Evolutionary conservation across 2,888 invertebrate species (phyloP), one percentile per base, ranked within the genome.

Genomic region (Apocheima hispidaria): DNA sequence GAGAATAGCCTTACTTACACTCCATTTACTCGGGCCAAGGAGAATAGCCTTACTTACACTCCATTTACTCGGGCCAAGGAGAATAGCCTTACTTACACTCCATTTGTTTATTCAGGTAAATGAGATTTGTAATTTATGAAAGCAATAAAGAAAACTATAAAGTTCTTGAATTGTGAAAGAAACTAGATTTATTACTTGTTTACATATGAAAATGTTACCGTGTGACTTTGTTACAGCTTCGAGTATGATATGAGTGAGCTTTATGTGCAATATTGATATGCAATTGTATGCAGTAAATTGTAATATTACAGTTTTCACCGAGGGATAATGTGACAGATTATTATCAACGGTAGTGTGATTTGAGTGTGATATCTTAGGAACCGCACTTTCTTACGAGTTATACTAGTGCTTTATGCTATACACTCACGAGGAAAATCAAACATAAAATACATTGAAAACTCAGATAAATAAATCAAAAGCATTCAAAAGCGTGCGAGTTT

Each of bases 41-140:
- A 67, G 63, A 60, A 65, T 57, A 51, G 64, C 59, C 56, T 21
- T 44, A 59, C 59, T 66, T 59, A 66, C 65, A 67, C 65, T 53
- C 60, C 60, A 61, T 51, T 4, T 26, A 60, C 50, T 60, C 54
- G 35, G 46, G 55, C 28, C 35, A 49, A 20, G 44, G 38, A 41
- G 64, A 66, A 65, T 57, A 51, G 64, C 59, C 56, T 21, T 44
- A 59, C 59, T 66, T 59, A 66, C 65, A 67, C 65, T 53, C 60
- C 60, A 61, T 67, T 69, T 62, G 58, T 60, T 63, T 67, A 62
- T 53, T 62, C 63, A 67, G 67, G 65, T 65, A 63, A 66, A 69
- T 65, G 65, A 67, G 63, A 60, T 67, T 69, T 48, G 30, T 28
- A 48, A 69, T 69, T 66, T 69, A 69, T 62, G 63, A 38, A 52